phyloP scores from a whole-genome alignment of 2,888 invertebrate species.

The Pelosia muscerda region DNA sequence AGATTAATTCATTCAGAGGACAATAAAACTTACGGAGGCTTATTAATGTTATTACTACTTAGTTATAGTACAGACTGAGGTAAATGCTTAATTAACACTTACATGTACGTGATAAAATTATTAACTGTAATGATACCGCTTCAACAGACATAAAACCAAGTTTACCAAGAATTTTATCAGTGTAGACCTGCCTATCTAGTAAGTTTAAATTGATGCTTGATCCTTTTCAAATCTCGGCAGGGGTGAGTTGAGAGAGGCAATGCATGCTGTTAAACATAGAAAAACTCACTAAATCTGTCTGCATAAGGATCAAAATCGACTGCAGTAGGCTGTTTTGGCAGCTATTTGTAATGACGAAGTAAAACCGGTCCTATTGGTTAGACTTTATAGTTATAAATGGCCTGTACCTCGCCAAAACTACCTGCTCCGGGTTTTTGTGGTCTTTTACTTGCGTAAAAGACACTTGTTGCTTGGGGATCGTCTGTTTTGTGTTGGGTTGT shows the following conservation, averaged over 20 bases:
- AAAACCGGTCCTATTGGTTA: constrained; percentile 77
- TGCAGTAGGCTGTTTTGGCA: constrained; percentile 57
- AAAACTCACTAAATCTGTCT: constrained; percentile 49
- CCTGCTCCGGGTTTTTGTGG: constrained; percentile 81
- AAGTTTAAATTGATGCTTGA: constrained; percentile 55
- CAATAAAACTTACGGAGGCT: neutral
- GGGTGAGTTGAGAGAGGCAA: constrained; percentile 73
- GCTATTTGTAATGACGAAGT: constrained; percentile 59
- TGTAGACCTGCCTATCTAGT: constrained; percentile 36
- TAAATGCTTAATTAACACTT: constrained; percentile 1
- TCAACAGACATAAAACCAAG: neutral
- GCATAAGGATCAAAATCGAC: constrained; percentile 69
- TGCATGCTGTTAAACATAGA: constrained; percentile 46
- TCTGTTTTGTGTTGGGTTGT: constrained; percentile 66
- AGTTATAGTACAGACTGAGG: neutral
- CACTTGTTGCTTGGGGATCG: constrained; percentile 83
- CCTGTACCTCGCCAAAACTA: constrained; percentile 67
- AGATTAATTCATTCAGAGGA: neutral
- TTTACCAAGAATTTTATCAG: constrained; percentile 32
- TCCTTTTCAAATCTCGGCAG: constrained; percentile 78
- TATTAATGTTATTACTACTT: neutral
- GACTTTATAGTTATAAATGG: constrained; percentile 74
- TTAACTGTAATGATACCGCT: neutral
- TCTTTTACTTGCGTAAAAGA: constrained; percentile 80
- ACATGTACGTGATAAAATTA: neutral